Percentiles rank a stretch among this genome's conserved stretches.
Evolutionary conservation across 2,113 vertebrate species (phyloP).

Genomic region (Gallinago paraguaiae): DNA sequence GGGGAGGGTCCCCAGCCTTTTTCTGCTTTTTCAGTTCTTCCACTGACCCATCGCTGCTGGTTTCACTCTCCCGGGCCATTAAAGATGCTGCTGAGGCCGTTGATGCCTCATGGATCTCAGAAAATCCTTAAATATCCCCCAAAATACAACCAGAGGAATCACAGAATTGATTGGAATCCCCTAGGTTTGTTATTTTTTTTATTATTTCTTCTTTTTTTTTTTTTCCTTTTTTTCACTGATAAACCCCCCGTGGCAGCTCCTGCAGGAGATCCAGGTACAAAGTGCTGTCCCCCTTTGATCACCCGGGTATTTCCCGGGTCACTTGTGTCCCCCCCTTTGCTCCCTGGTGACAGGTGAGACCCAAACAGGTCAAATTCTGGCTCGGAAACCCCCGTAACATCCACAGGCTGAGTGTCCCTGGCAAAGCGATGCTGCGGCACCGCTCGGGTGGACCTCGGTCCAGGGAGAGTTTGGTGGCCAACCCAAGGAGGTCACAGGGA

Average conservation of each 20-base stretch:
- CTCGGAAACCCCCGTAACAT: fast-evolving
- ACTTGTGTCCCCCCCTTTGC: not conserved
- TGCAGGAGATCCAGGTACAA: fast-evolving
- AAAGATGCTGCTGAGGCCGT: fast-evolving
- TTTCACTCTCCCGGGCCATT: fast-evolving
- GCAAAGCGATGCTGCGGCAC: fast-evolving
- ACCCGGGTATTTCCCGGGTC: too few relatives aligned
- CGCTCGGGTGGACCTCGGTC: not conserved
- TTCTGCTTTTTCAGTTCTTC: fast-evolving
- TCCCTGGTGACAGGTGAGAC: not conserved
- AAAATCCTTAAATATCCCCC: not conserved
- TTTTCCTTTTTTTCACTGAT: not conserved
- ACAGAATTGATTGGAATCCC: not conserved
- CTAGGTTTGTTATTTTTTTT: not conserved
- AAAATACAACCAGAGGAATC: fast-evolving
- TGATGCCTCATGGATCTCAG: fast-evolving
- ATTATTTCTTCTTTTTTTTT: not conserved
- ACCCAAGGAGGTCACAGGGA: not conserved
- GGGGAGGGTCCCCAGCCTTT: not conserved
- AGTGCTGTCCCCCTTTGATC: fast-evolving
- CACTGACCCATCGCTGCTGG: fast-evolving
- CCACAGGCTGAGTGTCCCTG: fast-evolving
- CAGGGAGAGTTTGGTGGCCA: not conserved
- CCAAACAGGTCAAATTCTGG: fast-evolving
- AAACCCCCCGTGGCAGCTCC: fast-evolving